Evolutionary conservation across 2,797 vertebrate genomes (phyloP).

Genomic region (Xyrichtys novacula): DNA sequence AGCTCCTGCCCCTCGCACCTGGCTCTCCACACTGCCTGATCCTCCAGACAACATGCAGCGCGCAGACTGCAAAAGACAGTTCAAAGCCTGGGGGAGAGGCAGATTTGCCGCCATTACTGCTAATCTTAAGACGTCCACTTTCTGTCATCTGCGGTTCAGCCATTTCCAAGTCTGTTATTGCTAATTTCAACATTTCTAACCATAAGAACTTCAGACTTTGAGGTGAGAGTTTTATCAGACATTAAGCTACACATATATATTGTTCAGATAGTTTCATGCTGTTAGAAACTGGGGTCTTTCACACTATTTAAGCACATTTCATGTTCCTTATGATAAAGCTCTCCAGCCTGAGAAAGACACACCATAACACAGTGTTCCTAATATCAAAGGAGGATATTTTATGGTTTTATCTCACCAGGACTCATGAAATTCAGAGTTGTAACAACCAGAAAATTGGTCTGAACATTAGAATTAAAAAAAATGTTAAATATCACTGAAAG

Average conservation of each 20-base stretch:
- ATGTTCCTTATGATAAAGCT: constrained; percentile 15
- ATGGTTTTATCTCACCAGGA: constrained; percentile 3
- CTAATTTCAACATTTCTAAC: constrained; percentile 22
- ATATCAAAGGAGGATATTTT: constrained; percentile 49
- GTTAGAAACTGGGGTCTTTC: constrained; percentile 23
- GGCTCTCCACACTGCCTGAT: constrained; percentile 69
- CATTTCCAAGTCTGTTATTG: constrained; percentile 31
- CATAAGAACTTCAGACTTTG: constrained; percentile 22
- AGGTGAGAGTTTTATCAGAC: constrained; percentile 22
- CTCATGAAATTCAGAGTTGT: constrained; percentile 12
- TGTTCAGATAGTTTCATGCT: constrained; percentile 4
- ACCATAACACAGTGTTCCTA: constrained; percentile 6
- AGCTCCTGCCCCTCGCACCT: constrained; percentile 71
- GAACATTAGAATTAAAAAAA: not conserved
- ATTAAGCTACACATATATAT: constrained; percentile 8
- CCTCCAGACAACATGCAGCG: constrained; percentile 61
- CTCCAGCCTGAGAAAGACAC: constrained; percentile 4
- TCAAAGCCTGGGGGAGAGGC: constrained; percentile 48
- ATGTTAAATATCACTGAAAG: constrained; percentile 1
- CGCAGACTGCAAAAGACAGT: constrained; percentile 42
- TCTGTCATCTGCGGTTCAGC: constrained; percentile 44
- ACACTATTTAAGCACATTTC: constrained; percentile 36
- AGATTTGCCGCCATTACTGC: constrained; percentile 40
- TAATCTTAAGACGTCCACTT: constrained; percentile 45
- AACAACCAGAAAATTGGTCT: constrained; percentile 2